Conservation (phyloP, 2,888 invertebrate species). For the Hirtodrosophila confusa region DNA sequence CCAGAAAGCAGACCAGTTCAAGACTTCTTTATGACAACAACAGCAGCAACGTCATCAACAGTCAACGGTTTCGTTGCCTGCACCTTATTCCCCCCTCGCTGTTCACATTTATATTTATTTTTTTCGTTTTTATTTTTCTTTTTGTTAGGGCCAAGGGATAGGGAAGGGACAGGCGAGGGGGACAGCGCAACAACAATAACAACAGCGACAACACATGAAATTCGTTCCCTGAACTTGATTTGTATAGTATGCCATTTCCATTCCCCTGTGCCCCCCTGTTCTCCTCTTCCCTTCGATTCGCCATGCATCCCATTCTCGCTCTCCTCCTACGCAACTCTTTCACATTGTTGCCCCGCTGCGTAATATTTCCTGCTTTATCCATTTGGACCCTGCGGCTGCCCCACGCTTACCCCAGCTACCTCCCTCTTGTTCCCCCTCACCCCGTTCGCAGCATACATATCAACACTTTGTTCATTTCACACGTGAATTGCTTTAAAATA, state of each 20-base stretch:
- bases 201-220: conserved; percentile 40
- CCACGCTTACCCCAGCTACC: neutral
- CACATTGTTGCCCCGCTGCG: conserved; percentile 35
- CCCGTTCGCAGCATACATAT: conserved; percentile 42
- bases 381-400: conserved; percentile 29
- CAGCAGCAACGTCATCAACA: conserved; percentile 44
- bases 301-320: conserved; percentile 12
- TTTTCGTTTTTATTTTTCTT: neutral
- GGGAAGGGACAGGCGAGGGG: neutral
- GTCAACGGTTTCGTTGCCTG: conserved; percentile 34
- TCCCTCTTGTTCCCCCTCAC: conserved; percentile 3
- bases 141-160: conserved; percentile 11
- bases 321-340: conserved; percentile 55
- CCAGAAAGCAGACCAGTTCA: neutral
- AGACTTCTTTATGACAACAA: conserved; percentile 9
- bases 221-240: conserved; percentile 68
- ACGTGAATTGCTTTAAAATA: conserved; percentile 71
- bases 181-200: conserved; percentile 13
- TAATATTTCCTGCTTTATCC: conserved; percentile 60
- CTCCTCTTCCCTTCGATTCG: conserved; percentile 1
- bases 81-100: too few species aligned
- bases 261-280: conserved; percentile 5
- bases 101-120: too few species aligned
- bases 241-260: conserved; percentile 35
- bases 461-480: conserved; percentile 78